Conservation (phyloP, 2,797 vertebrate genomes). For the Scyliorhinus canicula region DNA sequence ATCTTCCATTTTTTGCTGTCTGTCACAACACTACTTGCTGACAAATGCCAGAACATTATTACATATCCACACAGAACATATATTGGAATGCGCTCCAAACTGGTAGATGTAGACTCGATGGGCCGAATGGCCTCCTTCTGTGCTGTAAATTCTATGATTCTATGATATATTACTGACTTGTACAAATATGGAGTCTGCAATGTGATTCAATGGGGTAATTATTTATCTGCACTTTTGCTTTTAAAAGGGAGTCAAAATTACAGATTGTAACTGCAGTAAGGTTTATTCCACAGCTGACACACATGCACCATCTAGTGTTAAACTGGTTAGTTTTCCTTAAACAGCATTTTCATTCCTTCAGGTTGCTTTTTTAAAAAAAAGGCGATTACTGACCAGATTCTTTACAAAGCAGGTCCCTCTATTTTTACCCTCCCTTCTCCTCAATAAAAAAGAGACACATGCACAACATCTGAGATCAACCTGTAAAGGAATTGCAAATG, state of each 20-base stretch:
- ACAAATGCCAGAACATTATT: not conserved
- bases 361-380: not conserved
- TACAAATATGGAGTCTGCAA: too few relatives aligned
- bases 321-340: conserved; percentile 8
- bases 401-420: not conserved
- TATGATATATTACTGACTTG: not conserved
- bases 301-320: conserved; percentile 30
- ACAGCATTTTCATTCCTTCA: not conserved
- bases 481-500: not conserved
- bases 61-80: not conserved
- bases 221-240: not conserved
- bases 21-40: not conserved
- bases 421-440: too few relatives aligned
- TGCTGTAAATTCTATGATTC: too few relatives aligned
- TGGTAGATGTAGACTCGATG: too few relatives aligned
- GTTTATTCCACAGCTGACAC: not conserved
- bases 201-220: not conserved
- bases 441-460: not conserved
- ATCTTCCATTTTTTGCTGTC: not conserved
- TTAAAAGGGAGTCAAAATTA: not conserved
- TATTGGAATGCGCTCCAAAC: not conserved
- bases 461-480: not conserved
- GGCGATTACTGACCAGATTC: not conserved
- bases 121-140: too few relatives aligned
- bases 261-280: not conserved